Evolutionary conservation across 2,113 vertebrate species (phyloP), one percentile per base, ranked within the genome.

Genomic region (Prinia subflava): DNA sequence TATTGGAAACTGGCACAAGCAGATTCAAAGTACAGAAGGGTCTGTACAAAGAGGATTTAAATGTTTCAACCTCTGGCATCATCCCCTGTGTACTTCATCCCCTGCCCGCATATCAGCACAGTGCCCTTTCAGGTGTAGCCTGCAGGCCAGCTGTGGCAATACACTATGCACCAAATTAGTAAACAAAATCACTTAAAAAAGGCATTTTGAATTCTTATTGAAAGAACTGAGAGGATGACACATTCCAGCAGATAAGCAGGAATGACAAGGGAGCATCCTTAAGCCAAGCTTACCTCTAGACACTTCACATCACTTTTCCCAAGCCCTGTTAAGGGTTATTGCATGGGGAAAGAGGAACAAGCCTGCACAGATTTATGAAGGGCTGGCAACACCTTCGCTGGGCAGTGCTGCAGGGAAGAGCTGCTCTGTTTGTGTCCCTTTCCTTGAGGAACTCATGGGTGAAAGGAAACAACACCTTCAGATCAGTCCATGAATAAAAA

Each of bases 351-450:
- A 82, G 70, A 67, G 23, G 28, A 24, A 41, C 35, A n/a, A 42
- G 50, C 0, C 0, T 2, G 19, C 46, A 39, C 11, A 22, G 14
- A 42, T 28, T 13, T 20, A 25, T 1, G 2, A 67, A 70, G 31
- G 42, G 49, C 22, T 76, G 20, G 25, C n/a, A 74, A 49, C 22
- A 50, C 11, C 52, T 20, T 50, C 14, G 31, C 41, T 5, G 14
- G 30, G 75, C 55, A 68, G 55, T 5, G 5, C 30, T n/a, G 57
- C 62, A 49, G 41, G 12, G 49, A 37, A 47, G 5, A 60, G 21
- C 59, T 30, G 57, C 31, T 71, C 62, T 37, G 6, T 52, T 53
- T 18, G 30, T 49, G 24, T 18, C n/a, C 27, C 10, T 74, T 63
- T 62, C 71, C 30, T 21, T 33, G 13, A 35, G 46, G 18, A 70